A percentile compares a stretch with the other conserved stretches of the same genome.
phyloP scores from a whole-genome alignment of 2,797 vertebrate genomes.

The Natrix natrix region DNA sequence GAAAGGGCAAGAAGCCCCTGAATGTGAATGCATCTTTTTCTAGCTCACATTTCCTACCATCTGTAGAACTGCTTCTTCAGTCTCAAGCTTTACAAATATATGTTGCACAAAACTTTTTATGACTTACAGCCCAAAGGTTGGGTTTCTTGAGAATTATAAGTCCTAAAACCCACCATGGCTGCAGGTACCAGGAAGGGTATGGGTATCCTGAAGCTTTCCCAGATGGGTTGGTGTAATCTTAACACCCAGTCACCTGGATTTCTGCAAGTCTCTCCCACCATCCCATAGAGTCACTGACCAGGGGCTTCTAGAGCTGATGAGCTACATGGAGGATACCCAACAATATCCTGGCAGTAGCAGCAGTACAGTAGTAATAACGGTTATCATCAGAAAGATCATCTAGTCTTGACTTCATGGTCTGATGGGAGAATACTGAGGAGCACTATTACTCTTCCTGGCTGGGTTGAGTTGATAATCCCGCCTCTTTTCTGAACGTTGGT shows the following conservation, averaged over 20 bases:
- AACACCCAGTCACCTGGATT: neutral
- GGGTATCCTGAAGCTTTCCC: neutral
- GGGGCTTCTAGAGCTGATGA: neutral
- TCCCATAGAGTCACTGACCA: neutral
- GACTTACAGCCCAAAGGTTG: neutral
- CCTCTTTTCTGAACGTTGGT: neutral
- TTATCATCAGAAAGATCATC: neutral
- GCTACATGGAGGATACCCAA: neutral
- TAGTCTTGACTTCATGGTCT: neutral
- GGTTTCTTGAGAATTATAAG: neutral
- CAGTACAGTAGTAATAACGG: neutral
- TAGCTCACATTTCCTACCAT: neutral
- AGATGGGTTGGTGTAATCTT: neutral
- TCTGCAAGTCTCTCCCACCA: neutral
- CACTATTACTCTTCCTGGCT: neutral
- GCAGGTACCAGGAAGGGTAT: neutral
- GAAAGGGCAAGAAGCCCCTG: neutral
- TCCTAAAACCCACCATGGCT: neutral
- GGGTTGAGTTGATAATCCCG: no score
- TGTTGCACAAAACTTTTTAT: neutral
- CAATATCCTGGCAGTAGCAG: neutral
- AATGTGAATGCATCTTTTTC: neutral
- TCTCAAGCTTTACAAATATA: neutral
- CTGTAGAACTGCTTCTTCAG: neutral
- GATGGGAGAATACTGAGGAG: neutral